Base-by-base conservation (phyloP, 2,888 invertebrate species). In the Carpatolechia fugitivella region DNA sequence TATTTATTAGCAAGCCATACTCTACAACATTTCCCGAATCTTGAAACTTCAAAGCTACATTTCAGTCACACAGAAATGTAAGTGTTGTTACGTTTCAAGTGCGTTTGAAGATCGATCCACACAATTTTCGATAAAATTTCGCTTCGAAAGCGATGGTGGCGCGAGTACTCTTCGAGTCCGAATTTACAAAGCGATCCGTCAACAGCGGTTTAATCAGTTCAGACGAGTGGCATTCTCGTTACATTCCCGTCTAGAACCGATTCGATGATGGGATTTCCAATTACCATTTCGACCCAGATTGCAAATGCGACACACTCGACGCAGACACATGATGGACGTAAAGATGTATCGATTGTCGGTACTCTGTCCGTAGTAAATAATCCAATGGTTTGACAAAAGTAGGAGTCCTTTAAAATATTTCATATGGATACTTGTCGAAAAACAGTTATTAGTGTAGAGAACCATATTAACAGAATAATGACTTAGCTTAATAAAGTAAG, bases 161-260 rank as follows among this genome's bases (percentile, higher is more conserved):
- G 24, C n/a, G 13, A 44, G 44, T 10, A 2, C 44, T 11, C 44
- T 44, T 24, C 24, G 20, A 18, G 24, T 29, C 29, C 29, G 44
- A 40, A 44, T 44, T 44, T 44, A 44, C 44, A 44, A 44, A 44
- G 44, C 44, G 24, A 44, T 44, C 20, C 40, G 40, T 36, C 29
- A 29, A 38, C 13, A 51, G 44, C 44, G 44, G 24, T 38, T 57
- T 57, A 55, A 58, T 53, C 55, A 24, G 20, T 44, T 44, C 24
- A 18, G 44, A 18, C 13, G 44, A 44, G 44, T 44, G 44, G 20
- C 18, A 44, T 29, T 44, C 44, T 44, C 44, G 18, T 33, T 33
- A 11, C 33, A 18, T 24, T n/a, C 44, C n/a, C 24, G 24, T 44
- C n/a, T 13, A 18, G 20, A 24, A 4, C 11, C 20, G 44, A 44